Evolutionary conservation across 2,888 invertebrate genomes (phyloP).

Genomic region (Melinaea menophilus): DNA sequence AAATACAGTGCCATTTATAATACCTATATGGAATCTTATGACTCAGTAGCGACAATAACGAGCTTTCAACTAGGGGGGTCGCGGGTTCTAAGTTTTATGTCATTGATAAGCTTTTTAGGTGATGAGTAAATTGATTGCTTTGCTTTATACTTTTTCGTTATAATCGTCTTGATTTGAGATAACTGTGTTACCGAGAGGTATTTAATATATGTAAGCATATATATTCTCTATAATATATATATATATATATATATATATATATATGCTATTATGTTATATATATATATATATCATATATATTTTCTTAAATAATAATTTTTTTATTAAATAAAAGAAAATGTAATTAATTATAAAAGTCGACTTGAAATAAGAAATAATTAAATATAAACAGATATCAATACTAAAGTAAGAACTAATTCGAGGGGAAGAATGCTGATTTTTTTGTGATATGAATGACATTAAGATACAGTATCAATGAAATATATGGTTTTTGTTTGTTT

Average conservation of each 20-base stretch:
- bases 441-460: neutral
- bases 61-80: conserved; percentile 9
- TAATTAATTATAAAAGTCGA: too few species aligned
- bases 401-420: neutral
- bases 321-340: too few species aligned
- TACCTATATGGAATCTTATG: neutral
- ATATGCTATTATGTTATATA: too few species aligned
- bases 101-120: conserved; percentile 2
- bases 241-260: too few species aligned
- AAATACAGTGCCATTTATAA: neutral
- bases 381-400: neutral
- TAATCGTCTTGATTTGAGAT: neutral
- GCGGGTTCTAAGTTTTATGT: conserved; percentile 9
- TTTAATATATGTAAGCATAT: too few species aligned
- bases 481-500: neutral
- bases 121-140: neutral
- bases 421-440: neutral
- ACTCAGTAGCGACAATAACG: conserved; percentile 5
- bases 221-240: too few species aligned
- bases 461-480: neutral
- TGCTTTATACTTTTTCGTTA: neutral
- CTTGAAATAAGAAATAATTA: too few species aligned
- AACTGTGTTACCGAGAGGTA: neutral
- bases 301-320: too few species aligned
- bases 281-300: too few species aligned